Evolutionary conservation across 2,888 invertebrate species (phyloP).

Genomic region (Scaptomyza caliginosa): DNA sequence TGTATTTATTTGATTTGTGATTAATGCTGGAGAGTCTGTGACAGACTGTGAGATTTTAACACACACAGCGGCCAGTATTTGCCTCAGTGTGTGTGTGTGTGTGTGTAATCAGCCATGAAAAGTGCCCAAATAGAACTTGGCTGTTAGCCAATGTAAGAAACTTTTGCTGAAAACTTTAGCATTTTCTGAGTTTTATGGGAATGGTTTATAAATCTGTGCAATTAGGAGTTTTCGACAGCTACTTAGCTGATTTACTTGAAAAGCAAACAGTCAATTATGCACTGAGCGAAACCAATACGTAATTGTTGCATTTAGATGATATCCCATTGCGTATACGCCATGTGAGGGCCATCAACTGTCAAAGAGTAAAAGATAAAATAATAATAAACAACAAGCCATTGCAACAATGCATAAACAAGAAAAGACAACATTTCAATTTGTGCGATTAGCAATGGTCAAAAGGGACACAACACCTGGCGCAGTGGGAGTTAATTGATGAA

Average conservation of each 20-base stretch:
- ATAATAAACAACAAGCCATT: not conserved
- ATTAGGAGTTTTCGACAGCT: no score
- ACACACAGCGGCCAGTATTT: not conserved
- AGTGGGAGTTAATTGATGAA: conserved; percentile 70
- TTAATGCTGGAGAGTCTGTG: conserved; percentile 61
- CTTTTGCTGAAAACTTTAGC: no score
- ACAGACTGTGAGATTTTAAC: conserved; percentile 51
- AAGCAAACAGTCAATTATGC: not conserved
- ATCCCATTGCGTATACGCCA: conserved; percentile 60
- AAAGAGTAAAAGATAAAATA: not conserved
- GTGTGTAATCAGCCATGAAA: conserved; percentile 9
- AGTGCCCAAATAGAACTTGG: not conserved
- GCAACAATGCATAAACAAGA: not conserved
- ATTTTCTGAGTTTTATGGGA: no score
- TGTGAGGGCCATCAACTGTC: conserved; percentile 19
- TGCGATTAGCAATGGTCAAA: conserved; percentile 50
- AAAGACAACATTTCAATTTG: conserved; percentile 49
- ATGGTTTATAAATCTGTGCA: no score
- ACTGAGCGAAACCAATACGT: not conserved
- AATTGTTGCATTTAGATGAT: not conserved
- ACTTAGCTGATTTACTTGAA: not conserved
- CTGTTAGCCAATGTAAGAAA: not conserved
- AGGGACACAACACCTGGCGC: conserved; percentile 55
- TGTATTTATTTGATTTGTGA: conserved; percentile 70
- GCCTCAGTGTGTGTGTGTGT: not conserved